Conservation (phyloP, 2,113 vertebrate genomes). For the Triplophysa tibetana region DNA sequence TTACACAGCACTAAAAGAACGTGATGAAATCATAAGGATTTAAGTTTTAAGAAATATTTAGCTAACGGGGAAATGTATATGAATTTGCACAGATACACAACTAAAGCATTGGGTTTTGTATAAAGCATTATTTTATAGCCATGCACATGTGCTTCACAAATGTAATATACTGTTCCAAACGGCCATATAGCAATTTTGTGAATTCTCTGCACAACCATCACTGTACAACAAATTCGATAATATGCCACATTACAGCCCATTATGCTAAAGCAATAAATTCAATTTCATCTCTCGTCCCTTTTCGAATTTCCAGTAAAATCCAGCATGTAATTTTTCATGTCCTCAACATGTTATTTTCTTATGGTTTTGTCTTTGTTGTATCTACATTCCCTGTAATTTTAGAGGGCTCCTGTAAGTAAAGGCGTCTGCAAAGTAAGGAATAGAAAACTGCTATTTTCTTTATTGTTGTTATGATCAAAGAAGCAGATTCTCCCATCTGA, state of each 20-base stretch:
- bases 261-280: constrained; percentile 34
- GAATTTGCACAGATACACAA: not conserved
- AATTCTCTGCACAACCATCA: not conserved
- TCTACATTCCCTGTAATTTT: constrained; percentile 72
- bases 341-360: constrained; percentile 71
- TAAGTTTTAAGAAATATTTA: not conserved
- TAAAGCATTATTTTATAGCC: not conserved
- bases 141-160: not conserved
- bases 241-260: constrained; percentile 40
- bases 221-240: constrained; percentile 26
- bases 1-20: not conserved
- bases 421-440: constrained; percentile 68
- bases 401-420: constrained; percentile 67
- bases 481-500: constrained; percentile 51
- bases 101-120: not conserved
- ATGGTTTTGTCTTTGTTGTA: constrained; percentile 68
- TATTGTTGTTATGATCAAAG: constrained; percentile 59
- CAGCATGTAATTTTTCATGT: constrained; percentile 68
- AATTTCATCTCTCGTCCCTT: constrained; percentile 37
- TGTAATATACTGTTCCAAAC: not conserved
- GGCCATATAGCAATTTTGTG: not conserved
- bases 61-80: not conserved
- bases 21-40: not conserved
- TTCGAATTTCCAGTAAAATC: constrained; percentile 60
- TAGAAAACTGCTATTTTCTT: constrained; percentile 60